A percentile compares a stretch with the other conserved stretches of the same genome.
phyloP scores from a whole-genome alignment of 2,797 vertebrate species.

The Periparus ater region DNA sequence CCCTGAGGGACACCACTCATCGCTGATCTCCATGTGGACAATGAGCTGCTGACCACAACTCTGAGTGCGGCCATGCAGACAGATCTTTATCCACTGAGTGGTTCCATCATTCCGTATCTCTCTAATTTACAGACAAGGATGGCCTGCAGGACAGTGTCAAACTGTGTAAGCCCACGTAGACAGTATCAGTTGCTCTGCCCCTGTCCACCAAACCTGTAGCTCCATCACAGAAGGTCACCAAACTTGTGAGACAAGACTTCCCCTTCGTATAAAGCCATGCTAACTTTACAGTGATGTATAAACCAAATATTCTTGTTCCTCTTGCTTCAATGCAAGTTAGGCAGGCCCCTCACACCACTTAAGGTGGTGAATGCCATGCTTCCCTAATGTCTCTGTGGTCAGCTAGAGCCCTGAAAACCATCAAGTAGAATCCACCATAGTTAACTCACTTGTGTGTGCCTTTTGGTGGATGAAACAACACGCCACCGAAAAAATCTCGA shows the following conservation, averaged over 20 bases:
- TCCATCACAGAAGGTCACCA: background rate
- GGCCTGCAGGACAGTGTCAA: background rate
- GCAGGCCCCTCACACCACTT: background rate
- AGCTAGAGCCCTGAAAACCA: background rate
- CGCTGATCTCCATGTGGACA: background rate
- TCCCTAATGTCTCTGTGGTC: background rate
- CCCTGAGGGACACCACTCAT: background rate
- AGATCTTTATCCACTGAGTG: background rate
- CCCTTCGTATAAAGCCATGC: background rate
- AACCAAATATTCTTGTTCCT: background rate
- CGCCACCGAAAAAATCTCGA: rapidly evolving
- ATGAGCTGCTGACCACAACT: background rate
- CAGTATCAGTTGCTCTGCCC: background rate
- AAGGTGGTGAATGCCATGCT: background rate
- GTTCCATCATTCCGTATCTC: background rate
- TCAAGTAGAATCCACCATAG: background rate
- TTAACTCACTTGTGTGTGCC: background rate
- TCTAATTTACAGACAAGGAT: background rate
- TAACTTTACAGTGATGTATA: background rate
- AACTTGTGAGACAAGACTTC: background rate
- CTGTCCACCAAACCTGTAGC: background rate
- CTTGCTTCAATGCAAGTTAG: background rate
- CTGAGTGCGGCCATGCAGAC: background rate
- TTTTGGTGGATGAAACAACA: background rate
- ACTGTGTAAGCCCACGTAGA: background rate